Percentiles rank a stretch among this genome's conserved stretches.
These are phyloP conservation scores for Nomada ferruginata DNA, from an alignment of 2,888 invertebrate species.

Conservation along the genomic window DNA sequence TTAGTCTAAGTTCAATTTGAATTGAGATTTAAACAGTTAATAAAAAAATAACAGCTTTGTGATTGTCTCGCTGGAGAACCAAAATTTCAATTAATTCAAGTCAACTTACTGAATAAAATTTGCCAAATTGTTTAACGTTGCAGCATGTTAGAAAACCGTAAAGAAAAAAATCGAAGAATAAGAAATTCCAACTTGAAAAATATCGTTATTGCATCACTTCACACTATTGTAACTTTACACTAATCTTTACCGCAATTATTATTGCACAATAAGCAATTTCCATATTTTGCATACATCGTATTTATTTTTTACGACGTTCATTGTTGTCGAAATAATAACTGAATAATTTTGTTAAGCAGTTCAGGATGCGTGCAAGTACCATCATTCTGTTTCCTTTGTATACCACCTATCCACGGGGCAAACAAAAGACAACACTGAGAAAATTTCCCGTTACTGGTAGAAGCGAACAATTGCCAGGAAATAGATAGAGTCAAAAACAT, in stretches of 20 bases:
- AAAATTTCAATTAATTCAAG: too few relatives aligned
- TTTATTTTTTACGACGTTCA: neutral
- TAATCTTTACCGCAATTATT: constrained; percentile 2
- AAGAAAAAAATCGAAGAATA: too few relatives aligned
- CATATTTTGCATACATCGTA: neutral
- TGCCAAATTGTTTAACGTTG: too few relatives aligned
- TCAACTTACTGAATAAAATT: too few relatives aligned
- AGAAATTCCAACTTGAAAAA: too few relatives aligned
- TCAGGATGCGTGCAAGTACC: neutral
- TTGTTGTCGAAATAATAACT: neutral
- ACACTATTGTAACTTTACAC: neutral
- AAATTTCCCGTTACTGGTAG: constrained; percentile 42
- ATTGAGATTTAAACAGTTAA: too few relatives aligned
- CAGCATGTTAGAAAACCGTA: too few relatives aligned
- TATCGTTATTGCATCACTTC: too few relatives aligned
- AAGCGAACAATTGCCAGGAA: constrained; percentile 37
- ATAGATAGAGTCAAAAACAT: constrained; percentile 32
- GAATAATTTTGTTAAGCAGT: constrained; percentile 10
- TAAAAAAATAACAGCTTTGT: too few relatives aligned
- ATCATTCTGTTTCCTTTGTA: constrained; percentile 12
- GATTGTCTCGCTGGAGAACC: too few relatives aligned
- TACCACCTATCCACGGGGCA: constrained; percentile 4
- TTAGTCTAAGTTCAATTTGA: too few relatives aligned
- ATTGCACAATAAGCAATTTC: neutral
- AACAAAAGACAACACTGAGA: constrained; percentile 34